phyloP scores from a whole-genome alignment of 1,140 invertebrate genomes.

The Drosophila tristis region DNA sequence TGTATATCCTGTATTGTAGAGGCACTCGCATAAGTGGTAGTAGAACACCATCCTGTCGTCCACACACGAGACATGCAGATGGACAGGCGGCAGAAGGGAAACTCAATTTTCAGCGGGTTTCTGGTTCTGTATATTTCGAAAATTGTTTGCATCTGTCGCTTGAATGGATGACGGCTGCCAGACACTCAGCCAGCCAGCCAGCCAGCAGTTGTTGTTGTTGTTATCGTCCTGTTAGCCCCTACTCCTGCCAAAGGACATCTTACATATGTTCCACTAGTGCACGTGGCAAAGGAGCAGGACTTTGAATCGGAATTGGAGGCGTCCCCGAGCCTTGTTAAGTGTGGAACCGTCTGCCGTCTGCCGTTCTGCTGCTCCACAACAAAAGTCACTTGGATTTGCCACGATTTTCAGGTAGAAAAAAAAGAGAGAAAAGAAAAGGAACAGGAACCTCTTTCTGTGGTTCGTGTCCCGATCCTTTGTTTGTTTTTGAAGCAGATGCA shows the following conservation, averaged over 20 bases:
- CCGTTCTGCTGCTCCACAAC: conserved; percentile 4
- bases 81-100: conserved; percentile 2
- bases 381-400: conserved; percentile 46
- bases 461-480: conserved; percentile 40
- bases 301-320: background rate
- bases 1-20: conserved; percentile 10
- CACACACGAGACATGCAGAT: conserved; percentile 31
- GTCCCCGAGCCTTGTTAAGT: conserved; percentile 27
- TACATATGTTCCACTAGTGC: conserved; percentile 46
- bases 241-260: background rate
- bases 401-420: conserved; percentile 49
- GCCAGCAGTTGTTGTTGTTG: conserved; percentile 28
- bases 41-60: conserved; percentile 1
- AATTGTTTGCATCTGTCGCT: conserved; percentile 57
- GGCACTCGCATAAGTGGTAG: background rate
- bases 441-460: conserved; percentile 17
- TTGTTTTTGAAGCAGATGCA: conserved; percentile 34
- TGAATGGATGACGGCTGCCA: conserved; percentile 16
- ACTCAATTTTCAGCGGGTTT: conserved; percentile 31
- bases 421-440: background rate
- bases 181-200: conserved; percentile 2
- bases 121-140: conserved; percentile 14
- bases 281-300: conserved; percentile 47
- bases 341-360: conserved; percentile 24
- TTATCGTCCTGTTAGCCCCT: background rate